These are phyloP conservation scores for Anarhynchus alexandrinus DNA, from an alignment of 2,113 vertebrate genomes.

Conservation along the genomic window DNA sequence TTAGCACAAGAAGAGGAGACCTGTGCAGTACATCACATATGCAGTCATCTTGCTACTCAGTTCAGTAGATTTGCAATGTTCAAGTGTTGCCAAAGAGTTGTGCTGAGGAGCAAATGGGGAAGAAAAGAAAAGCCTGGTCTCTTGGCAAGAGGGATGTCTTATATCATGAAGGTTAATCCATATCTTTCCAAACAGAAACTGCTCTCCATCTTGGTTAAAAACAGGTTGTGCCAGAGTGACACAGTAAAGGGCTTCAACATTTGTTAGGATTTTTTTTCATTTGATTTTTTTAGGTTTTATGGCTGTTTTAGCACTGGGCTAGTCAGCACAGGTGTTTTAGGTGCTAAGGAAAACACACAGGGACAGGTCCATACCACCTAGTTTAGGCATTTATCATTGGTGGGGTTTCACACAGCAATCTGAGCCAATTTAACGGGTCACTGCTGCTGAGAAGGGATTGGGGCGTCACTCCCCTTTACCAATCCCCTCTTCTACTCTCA, in stretches of 20 bases:
- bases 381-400: not conserved
- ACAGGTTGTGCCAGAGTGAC: not conserved
- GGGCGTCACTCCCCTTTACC: not conserved
- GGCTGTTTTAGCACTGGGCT: not conserved
- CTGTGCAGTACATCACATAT: not conserved
- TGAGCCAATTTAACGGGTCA: not conserved
- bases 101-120: not conserved
- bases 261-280: not conserved
- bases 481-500: not conserved
- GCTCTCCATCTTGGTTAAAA: not conserved
- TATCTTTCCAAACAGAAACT: not conserved
- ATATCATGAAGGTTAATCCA: not conserved
- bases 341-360: not conserved
- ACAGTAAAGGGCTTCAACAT: not conserved
- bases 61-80: not conserved
- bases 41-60: not conserved
- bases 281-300: not conserved
- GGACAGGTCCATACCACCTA: accelerated
- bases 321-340: not conserved
- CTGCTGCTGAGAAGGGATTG: not conserved
- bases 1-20: not conserved
- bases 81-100: not conserved
- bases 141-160: not conserved
- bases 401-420: not conserved
- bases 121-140: not conserved